Percentiles rank a stretch among this genome's conserved stretches.
phyloP scores from a whole-genome alignment of 1,140 invertebrate species.

The Phenacoccus solenopsis region DNA sequence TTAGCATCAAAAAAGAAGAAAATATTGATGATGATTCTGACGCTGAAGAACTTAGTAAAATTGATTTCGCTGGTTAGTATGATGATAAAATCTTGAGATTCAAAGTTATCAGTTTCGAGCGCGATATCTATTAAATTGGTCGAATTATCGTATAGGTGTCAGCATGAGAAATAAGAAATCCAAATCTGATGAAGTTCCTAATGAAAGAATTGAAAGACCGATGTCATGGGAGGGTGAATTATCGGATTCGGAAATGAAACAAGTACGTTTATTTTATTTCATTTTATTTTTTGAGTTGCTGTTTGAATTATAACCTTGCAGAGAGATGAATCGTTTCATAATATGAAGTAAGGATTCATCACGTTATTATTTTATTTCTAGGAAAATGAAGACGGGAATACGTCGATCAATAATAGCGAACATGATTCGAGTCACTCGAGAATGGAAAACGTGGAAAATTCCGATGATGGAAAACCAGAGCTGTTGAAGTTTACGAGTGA shows the following conservation, averaged over 20 bases:
- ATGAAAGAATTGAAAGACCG: conserved; percentile 44
- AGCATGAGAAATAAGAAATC: conserved; percentile 42
- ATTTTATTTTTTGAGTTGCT: too few relatives aligned
- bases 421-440: conserved; percentile 37
- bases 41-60: conserved; percentile 43
- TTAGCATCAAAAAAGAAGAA: conserved; percentile 18
- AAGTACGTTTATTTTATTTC: conserved; percentile 21
- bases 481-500: conserved; percentile 25
- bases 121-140: too few relatives aligned
- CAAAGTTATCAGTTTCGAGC: neutral
- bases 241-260: conserved; percentile 53
- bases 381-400: neutral
- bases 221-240: conserved; percentile 88
- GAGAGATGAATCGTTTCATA: too few relatives aligned
- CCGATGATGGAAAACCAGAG: conserved; percentile 25
- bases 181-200: conserved; percentile 31
- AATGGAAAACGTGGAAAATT: conserved; percentile 33
- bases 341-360: too few relatives aligned
- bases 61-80: conserved; percentile 38
- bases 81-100: neutral
- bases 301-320: too few relatives aligned
- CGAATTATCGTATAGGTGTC: conserved; percentile 32
- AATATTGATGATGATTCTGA: conserved; percentile 36
- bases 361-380: conserved; percentile 9
- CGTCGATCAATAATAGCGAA: conserved; percentile 20